phyloP scores from a whole-genome alignment of 2,113 vertebrate genomes.

The Clupea harengus region DNA sequence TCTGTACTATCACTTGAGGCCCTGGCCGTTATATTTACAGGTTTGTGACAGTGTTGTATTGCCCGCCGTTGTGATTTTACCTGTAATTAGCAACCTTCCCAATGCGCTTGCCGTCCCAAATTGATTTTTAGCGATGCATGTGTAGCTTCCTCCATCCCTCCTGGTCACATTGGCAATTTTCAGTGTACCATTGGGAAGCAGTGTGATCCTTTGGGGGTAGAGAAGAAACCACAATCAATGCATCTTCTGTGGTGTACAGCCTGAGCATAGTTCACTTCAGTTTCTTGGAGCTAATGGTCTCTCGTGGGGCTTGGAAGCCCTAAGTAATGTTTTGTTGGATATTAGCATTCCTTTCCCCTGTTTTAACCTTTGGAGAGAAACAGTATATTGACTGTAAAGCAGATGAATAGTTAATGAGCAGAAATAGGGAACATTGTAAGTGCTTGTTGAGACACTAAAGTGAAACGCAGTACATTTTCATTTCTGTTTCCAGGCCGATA shows the following conservation, averaged over 20 bases:
- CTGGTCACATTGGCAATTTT: slow-evolving; percentile 83
- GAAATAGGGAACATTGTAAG: not conserved
- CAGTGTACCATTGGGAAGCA: slow-evolving; percentile 83
- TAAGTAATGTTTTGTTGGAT: slow-evolving; percentile 15
- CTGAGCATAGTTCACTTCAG: not conserved
- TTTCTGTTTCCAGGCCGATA: not conserved
- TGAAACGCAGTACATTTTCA: not conserved
- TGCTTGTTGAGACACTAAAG: not conserved
- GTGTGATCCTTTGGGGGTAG: slow-evolving; percentile 64
- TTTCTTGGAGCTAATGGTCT: not conserved
- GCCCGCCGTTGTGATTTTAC: slow-evolving; percentile 58
- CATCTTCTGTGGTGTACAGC: not conserved
- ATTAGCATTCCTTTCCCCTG: not conserved
- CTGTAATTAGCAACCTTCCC: slow-evolving; percentile 81
- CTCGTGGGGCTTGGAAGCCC: slow-evolving; percentile 2
- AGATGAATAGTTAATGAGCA: slow-evolving; percentile 13
- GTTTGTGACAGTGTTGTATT: not conserved
- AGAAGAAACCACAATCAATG: slow-evolving; percentile 16
- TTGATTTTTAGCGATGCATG: slow-evolving; percentile 85
- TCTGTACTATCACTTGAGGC: not conserved
- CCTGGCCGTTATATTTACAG: not conserved
- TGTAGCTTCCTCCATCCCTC: slow-evolving; percentile 82
- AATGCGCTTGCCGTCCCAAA: slow-evolving; percentile 87
- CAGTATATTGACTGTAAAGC: not conserved
- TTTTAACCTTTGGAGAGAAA: slow-evolving; percentile 1